Base-by-base conservation (phyloP, 1,140 invertebrate species). In the Triops longicaudatus region DNA sequence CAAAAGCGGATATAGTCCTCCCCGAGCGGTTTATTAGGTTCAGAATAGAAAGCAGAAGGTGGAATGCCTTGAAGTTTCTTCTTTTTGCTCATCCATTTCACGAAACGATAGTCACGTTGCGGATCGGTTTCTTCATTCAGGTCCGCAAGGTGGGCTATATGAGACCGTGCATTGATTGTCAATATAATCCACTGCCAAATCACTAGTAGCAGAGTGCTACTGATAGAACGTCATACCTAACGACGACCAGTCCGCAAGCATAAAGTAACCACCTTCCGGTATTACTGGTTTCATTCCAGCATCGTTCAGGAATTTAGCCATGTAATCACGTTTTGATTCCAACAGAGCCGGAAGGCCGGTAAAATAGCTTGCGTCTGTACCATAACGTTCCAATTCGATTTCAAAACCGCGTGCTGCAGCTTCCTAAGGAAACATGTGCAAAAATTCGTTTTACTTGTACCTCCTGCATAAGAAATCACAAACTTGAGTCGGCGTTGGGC, bases 261-360 rank as follows among this genome's bases (percentile, higher is more conserved):
- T 94, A 83, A 99, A 99, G 84, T 98, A 99, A 0, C 97, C 97
- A 17, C 94, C 97, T 79, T 99, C 93, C 0, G 98, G 98, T 73
- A 98, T 87, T 1, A 93, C 95, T 0, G 97, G 96, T 22, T 88
- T 89, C 89, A 99, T 93, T 0, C 95, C 96, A 76, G 91, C 89
- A 6, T 95, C 91, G 10, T 79, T 83, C 1, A 98, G 84, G 73
- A 92, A 88, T 81, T 91, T 90, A 0, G 89, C 91, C 85, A 99
- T 90, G 79, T 86, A 91, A 82, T 99, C 92, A 27, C 96, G 85
- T 85, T 99, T 99, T 10, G 89, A 85, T 79, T 90, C 80, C 26
- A 99, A 85, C 83, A 97, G 93, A 26, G 85, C 84, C 0, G 93
- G 87, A 73, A 99, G 84, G 73, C 90, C 90, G 7, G 88, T 83